Evolutionary conservation across 2,888 invertebrate genomes (phyloP).

Genomic region (Pseudanteris insignis): DNA sequence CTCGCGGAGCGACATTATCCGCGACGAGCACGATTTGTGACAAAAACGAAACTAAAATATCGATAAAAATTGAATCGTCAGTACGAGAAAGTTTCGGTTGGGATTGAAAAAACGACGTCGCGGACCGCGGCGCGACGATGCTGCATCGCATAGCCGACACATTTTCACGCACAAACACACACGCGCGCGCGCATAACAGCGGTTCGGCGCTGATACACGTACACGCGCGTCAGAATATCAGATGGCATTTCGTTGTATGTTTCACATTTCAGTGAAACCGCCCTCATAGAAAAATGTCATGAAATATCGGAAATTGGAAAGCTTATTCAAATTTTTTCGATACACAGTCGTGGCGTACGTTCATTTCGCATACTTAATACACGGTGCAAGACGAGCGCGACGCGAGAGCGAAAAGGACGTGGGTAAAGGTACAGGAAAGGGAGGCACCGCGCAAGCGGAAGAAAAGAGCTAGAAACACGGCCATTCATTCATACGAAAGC

Average conservation of each 20-base stretch:
- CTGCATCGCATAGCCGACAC: slow-evolving; percentile 30
- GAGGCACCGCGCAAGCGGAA: slow-evolving; percentile 46
- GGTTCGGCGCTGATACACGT: slow-evolving; percentile 47
- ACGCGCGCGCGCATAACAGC: slow-evolving; percentile 20
- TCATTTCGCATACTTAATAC: slow-evolving; percentile 61
- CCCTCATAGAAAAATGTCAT: slow-evolving; percentile 65
- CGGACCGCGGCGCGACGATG: slow-evolving; percentile 24
- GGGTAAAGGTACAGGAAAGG: slow-evolving; percentile 14
- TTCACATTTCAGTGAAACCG: slow-evolving; percentile 62
- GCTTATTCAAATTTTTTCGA: slow-evolving; percentile 65
- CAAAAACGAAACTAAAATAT: slow-evolving; percentile 34
- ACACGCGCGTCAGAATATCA: slow-evolving; percentile 58
- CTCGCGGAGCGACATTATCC: slow-evolving; percentile 14
- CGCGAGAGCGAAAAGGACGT: slow-evolving; percentile 44
- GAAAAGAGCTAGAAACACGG: slow-evolving; percentile 41
- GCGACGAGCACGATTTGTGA: slow-evolving; percentile 2
- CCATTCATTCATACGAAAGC: slow-evolving; percentile 43
- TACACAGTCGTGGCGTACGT: slow-evolving; percentile 52
- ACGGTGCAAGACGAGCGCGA: slow-evolving; percentile 43
- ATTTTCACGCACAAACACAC: slow-evolving; percentile 32
- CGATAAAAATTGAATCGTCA: slow-evolving; percentile 42
- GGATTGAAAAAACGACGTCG: slow-evolving; percentile 39
- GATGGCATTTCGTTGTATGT: slow-evolving; percentile 64
- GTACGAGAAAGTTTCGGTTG: slow-evolving; percentile 41
- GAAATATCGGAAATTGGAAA: slow-evolving; percentile 66